Base-by-base conservation (phyloP, 2,888 invertebrate species). In the Plagodis dolabraria region DNA sequence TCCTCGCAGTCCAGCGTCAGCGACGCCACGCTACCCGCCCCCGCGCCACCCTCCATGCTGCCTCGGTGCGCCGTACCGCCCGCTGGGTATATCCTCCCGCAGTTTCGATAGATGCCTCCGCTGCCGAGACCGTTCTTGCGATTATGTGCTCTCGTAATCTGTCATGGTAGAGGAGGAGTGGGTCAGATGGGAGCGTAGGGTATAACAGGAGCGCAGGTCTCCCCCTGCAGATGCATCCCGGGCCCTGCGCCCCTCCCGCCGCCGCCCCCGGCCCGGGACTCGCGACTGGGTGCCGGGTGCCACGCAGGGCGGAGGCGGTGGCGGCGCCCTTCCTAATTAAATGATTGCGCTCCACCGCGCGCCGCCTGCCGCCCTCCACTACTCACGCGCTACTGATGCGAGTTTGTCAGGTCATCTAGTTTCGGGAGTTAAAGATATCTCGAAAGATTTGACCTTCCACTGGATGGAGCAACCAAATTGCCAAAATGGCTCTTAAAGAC, bases 1-100 rank as follows among this genome's bases (percentile, higher is more conserved):
- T 96, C 96, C 90, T 97, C 96, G 92, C 96, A 94, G 87, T 95
- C 95, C 89, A 95, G 93, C 78, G 94, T 93, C 77, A 94, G 93
- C 71, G 94, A 87, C 55, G 94, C 87, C 63, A 87, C 89, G 79
- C 85, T 79, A 74, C 79, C 82, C 65, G 80, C 87, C 64, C 87
- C 84, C 63, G 88, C 93, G 85, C 86, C 85, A 65, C 79, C 80
- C 80, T 94, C 94, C 94, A 94, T 94, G 89, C 85, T 80, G 47
- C 34, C 8, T 7, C 5, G 35, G 9, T 38, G 38, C 38, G 7
- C 38, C 38, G 48, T 43, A n/a, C 33, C 42, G 47, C 47, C 36
- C 36, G 7, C 36, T 40, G 1, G 10, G 40, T 36, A 36, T 5
- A 22, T 5, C 36, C 9, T 36, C 36, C 36, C 9, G 36, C 9